A percentile compares a stretch with the other conserved stretches of the same genome.
phyloP scores from a whole-genome alignment of 1,140 invertebrate genomes.

The Drosophila asahinai region DNA sequence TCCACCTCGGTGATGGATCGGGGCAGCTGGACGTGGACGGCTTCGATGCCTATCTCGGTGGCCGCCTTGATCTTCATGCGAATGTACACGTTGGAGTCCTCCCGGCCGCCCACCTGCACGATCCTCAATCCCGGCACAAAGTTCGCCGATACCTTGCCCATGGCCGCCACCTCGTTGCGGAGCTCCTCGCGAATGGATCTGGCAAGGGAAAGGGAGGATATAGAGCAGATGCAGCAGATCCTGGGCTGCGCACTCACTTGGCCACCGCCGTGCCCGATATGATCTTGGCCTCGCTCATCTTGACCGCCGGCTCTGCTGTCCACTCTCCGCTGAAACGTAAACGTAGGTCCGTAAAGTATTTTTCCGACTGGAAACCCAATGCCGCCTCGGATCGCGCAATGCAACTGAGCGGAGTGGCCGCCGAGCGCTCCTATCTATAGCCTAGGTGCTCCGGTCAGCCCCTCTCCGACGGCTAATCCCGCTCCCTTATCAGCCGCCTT shows the following conservation, averaged over 20 bases:
- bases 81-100: constrained; percentile 99
- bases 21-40: constrained; percentile 93
- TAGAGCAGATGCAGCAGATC: not conserved
- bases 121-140: constrained; percentile 93
- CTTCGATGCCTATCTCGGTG: constrained; percentile 94
- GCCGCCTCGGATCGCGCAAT: constrained; percentile 56
- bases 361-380: constrained; percentile 13
- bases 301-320: constrained; percentile 31
- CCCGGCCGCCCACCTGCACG: constrained; percentile 95
- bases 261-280: constrained; percentile 88
- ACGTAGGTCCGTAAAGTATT: constrained; percentile 47
- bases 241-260: constrained; percentile 75
- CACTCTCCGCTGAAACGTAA: constrained; percentile 34
- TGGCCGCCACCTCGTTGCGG: constrained; percentile 88
- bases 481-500: constrained; percentile 58
- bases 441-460: constrained; percentile 17
- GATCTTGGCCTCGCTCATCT: constrained; percentile 85
- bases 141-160: constrained; percentile 87
- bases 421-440: constrained; percentile 63
- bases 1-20: constrained; percentile 93
- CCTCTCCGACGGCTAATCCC: constrained; percentile 42
- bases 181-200: constrained; percentile 92
- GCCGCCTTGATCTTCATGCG: constrained; percentile 98
- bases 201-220: not conserved
- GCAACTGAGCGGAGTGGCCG: constrained; percentile 57